phyloP scores from a whole-genome alignment of 2,113 vertebrate genomes.

The Dryoscopus gambensis region DNA sequence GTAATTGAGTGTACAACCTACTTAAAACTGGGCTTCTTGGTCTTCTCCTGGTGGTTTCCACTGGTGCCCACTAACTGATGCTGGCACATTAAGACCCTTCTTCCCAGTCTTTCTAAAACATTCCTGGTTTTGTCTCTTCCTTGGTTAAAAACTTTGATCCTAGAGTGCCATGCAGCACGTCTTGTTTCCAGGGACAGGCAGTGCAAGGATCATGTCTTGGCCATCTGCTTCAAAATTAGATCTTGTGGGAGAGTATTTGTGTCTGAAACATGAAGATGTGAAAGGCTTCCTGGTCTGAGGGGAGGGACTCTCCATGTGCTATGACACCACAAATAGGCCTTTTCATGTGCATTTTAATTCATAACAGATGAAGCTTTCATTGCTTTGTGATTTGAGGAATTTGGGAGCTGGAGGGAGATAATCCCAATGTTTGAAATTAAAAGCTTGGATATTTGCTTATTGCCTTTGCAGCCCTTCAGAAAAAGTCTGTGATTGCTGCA shows the following conservation, averaged over 20 bases:
- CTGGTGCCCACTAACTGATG: not conserved
- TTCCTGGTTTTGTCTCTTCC: not conserved
- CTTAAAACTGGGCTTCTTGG: not conserved
- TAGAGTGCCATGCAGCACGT: not conserved
- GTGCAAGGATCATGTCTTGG: not conserved
- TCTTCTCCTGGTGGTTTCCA: not conserved
- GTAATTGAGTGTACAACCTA: not conserved
- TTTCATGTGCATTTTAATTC: not conserved
- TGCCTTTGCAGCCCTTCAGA: not conserved
- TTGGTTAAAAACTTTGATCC: not conserved
- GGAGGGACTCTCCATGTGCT: not conserved
- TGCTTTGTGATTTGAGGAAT: not conserved
- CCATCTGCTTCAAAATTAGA: not conserved
- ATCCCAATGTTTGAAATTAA: not conserved
- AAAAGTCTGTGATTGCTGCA: not conserved
- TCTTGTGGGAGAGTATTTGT: not conserved
- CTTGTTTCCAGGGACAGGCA: not conserved
- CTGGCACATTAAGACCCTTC: not conserved
- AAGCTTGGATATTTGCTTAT: not conserved
- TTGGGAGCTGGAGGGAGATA: not conserved
- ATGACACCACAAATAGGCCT: not conserved
- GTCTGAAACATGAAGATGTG: not conserved
- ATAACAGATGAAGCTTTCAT: not conserved
- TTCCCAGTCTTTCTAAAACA: not conserved
- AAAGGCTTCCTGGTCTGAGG: not conserved